These are phyloP conservation scores for Mamestra configurata DNA, from an alignment of 1,140 invertebrate species.

Conservation along the genomic window DNA sequence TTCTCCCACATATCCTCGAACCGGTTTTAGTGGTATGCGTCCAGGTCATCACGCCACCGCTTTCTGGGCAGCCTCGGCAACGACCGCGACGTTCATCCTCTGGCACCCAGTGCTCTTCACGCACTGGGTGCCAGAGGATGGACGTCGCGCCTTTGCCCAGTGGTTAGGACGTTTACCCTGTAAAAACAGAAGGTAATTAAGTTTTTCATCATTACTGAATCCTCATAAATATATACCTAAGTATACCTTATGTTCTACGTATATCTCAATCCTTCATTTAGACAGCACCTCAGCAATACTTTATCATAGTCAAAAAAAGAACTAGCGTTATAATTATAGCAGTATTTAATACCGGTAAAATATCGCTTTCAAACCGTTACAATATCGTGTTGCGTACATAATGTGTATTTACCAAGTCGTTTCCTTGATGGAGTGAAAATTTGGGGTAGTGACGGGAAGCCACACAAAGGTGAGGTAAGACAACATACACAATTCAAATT, in stretches of 20 bases:
- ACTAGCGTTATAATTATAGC: background rate
- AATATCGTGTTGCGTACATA: conserved; percentile 53
- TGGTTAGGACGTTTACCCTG: background rate
- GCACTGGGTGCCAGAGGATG: too few relatives aligned
- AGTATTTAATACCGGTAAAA: conserved; percentile 33
- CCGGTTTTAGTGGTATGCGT: too few relatives aligned
- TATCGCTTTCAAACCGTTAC: conserved; percentile 38
- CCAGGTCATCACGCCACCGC: too few relatives aligned
- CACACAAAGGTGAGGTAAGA: conserved; percentile 74
- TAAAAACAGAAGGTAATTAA: background rate
- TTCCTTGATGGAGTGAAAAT: conserved; percentile 73
- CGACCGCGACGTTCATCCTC: too few relatives aligned
- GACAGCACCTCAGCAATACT: background rate
- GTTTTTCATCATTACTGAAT: background rate
- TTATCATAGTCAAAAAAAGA: background rate
- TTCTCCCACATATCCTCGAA: too few relatives aligned
- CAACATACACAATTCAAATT: conserved; percentile 66
- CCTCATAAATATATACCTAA: background rate
- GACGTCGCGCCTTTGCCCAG: too few relatives aligned
- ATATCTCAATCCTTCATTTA: background rate
- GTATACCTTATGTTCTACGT: too few relatives aligned
- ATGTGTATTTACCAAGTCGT: conserved; percentile 69
- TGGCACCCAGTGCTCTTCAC: too few relatives aligned
- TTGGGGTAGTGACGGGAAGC: conserved; percentile 68
- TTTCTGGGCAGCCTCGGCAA: too few relatives aligned